phyloP scores from a whole-genome alignment of 1,140 invertebrate species.

The Papilio dardanus region DNA sequence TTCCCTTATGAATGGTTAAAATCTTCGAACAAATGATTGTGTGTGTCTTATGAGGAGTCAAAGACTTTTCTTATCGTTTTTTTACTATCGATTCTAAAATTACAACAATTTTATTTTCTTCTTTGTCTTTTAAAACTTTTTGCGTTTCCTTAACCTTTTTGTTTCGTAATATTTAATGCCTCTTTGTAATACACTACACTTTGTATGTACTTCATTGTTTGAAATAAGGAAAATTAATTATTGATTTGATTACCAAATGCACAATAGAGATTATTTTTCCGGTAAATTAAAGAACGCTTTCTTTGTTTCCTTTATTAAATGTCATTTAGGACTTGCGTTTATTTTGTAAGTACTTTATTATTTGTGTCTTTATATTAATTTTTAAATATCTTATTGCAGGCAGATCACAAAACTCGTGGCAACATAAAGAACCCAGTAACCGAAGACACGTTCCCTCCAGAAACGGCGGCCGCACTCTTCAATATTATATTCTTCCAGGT shows the following conservation, averaged over 20 bases:
- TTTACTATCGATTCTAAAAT: background rate
- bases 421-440: slow-evolving; percentile 42
- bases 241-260: no score
- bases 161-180: background rate
- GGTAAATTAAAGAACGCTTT: no score
- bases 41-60: background rate
- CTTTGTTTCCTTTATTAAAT: background rate
- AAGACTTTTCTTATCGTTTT: background rate
- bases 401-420: slow-evolving; percentile 30
- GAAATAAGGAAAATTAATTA: no score
- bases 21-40: background rate
- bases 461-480: slow-evolving; percentile 39
- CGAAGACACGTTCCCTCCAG: slow-evolving; percentile 34
- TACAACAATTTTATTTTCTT: background rate
- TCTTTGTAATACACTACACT: no score
- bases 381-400: background rate
- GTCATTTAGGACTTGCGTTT: background rate
- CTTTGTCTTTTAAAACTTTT: background rate
- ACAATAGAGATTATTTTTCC: no score
- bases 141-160: background rate
- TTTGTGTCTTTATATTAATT: no score
- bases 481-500: slow-evolving; percentile 55
- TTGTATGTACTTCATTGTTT: no score
- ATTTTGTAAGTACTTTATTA: background rate
- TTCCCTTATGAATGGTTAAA: no score